phyloP scores from a whole-genome alignment of 2,797 vertebrate species.

The Passerculus sandwichensis region DNA sequence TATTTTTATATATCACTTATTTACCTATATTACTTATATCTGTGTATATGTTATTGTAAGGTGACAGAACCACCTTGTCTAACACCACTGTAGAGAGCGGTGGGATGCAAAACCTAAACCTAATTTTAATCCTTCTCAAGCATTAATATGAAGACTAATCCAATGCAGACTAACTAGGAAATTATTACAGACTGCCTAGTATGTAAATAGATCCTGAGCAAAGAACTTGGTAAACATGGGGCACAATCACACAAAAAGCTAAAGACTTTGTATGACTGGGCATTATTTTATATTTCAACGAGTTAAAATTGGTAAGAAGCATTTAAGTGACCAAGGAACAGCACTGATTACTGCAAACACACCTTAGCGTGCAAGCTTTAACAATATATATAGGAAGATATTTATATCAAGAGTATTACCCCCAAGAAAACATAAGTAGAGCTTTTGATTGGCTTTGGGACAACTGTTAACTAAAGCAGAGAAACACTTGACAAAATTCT shows the following conservation, averaged over 20 bases:
- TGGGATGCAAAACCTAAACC: not conserved
- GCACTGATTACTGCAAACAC: not conserved
- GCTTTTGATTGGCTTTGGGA: not conserved
- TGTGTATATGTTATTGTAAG: not conserved
- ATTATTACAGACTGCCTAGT: not conserved
- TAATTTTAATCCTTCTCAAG: not conserved
- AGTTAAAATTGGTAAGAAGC: not conserved
- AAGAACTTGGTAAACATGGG: not conserved
- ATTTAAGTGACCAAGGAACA: not conserved
- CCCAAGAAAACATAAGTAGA: not conserved
- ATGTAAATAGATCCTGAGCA: not conserved
- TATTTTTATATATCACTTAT: not conserved
- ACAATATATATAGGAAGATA: not conserved
- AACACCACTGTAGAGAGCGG: rapidly evolving
- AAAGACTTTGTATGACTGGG: not conserved
- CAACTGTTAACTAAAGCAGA: not conserved
- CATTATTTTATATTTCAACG: not conserved
- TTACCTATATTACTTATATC: not conserved
- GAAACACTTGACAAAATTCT: not conserved
- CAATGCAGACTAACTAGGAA: not conserved
- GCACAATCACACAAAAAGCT: not conserved
- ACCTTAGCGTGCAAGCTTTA: not conserved
- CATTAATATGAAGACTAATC: not conserved
- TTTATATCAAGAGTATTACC: not conserved
- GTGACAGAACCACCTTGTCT: not conserved